Percentiles rank a stretch among this genome's conserved stretches.
Evolutionary conservation across 2,113 vertebrate species (phyloP).

Genomic region (Perognathus longimembris): DNA sequence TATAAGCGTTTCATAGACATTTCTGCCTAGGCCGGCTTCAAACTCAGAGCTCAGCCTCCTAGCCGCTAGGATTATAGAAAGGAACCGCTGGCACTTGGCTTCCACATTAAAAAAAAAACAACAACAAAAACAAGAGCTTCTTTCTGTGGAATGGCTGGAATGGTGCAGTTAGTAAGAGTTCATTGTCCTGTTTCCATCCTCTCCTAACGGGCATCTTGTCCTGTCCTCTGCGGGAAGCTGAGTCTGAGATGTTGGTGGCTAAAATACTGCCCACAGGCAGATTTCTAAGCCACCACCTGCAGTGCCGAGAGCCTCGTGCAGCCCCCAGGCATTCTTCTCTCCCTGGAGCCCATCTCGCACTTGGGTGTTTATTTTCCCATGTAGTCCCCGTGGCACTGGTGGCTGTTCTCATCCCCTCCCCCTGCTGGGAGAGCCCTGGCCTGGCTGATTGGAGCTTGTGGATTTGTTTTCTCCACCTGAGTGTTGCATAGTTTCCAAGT

Average conservation of each 20-base stretch:
- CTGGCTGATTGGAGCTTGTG: slow-evolving; percentile 61
- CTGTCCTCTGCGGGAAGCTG: background rate
- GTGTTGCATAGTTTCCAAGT: slow-evolving; percentile 54
- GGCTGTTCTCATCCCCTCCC: slow-evolving; percentile 61
- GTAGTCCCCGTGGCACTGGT: background rate
- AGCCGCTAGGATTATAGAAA: too few relatives aligned
- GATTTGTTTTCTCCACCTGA: slow-evolving; percentile 47
- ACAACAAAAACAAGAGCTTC: too few relatives aligned
- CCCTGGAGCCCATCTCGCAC: background rate
- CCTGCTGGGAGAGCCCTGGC: slow-evolving; percentile 51
- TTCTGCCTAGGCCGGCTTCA: too few relatives aligned
- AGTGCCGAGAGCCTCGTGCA: background rate
- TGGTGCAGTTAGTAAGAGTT: background rate
- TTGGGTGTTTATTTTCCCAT: slow-evolving; percentile 74
- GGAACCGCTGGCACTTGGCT: too few relatives aligned
- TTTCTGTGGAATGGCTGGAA: background rate
- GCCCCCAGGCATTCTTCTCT: background rate
- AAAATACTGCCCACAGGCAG: background rate
- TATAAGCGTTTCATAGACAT: too few relatives aligned
- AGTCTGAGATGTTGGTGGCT: background rate
- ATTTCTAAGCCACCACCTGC: background rate
- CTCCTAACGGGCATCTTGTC: background rate
- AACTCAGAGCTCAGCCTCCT: too few relatives aligned
- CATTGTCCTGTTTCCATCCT: background rate
- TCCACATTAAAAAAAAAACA: too few relatives aligned